Evolutionary conservation across 2,797 vertebrate genomes (phyloP).

Genomic region (Periophthalmus magnuspinnatus): DNA sequence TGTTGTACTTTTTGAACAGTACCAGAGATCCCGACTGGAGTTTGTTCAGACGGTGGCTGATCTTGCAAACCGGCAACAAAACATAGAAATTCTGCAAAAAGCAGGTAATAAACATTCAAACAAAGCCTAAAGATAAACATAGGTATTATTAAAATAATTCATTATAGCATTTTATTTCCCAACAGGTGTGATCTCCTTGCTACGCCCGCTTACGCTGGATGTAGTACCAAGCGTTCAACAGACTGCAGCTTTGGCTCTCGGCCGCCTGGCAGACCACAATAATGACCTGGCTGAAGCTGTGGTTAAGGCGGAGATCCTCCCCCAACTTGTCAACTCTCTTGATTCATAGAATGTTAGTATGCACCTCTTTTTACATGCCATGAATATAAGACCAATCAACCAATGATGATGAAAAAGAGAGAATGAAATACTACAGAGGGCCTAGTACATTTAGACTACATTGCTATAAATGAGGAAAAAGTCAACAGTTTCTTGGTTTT

Average conservation of each 20-base stretch:
- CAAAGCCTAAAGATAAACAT: not conserved
- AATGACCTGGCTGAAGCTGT: constrained; percentile 87
- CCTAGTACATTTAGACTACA: not conserved
- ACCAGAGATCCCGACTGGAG: constrained; percentile 85
- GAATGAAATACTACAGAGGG: not conserved
- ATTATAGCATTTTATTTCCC: not conserved
- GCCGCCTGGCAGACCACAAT: constrained; percentile 88
- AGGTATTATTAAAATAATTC: not conserved
- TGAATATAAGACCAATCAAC: not conserved
- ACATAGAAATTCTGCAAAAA: constrained; percentile 82
- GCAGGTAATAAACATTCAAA: constrained; percentile 39
- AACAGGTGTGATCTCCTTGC: constrained; percentile 87
- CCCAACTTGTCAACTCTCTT: constrained; percentile 86
- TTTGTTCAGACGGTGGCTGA: constrained; percentile 89
- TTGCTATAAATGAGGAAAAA: not conserved
- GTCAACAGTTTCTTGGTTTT: constrained; percentile 2
- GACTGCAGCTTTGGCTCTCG: constrained; percentile 87
- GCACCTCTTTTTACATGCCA: not conserved
- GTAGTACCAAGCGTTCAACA: constrained; percentile 88
- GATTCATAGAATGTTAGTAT: constrained; percentile 87
- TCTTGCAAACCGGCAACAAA: constrained; percentile 82
- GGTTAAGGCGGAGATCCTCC: constrained; percentile 90
- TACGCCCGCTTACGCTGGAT: constrained; percentile 89
- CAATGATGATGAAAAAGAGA: not conserved
- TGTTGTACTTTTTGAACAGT: constrained; percentile 85